Evolutionary conservation across 2,888 invertebrate species (phyloP), one percentile per base, ranked within the genome.

Genomic region (Diachrysia chrysitis): DNA sequence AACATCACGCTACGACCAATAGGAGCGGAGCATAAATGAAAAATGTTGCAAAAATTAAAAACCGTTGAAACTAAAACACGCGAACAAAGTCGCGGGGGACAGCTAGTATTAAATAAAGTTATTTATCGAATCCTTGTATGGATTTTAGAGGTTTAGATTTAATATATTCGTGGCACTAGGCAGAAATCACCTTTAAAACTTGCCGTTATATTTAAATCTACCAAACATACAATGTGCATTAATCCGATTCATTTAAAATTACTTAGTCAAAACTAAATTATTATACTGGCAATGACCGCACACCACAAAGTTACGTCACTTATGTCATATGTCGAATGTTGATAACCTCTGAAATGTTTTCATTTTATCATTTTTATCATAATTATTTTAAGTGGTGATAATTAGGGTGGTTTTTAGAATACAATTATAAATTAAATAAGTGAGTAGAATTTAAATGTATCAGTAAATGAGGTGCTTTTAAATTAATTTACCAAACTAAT

Each of bases 291-390:
- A 72, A 63, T 63, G 32, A 63, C 37, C 21, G 10, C 65, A 10
- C 10, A 29, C 1, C 19, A 16, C 64, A 63, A 64, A 63, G 76
- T 79, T 79, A 81, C 79, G 79, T 81, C 79, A 79, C 71, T 53
- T 73, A 67, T 75, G 73, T 69, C 68, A 73, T 69, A 60, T 42
- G 66, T 71, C 61, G 62, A 74, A 70, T 48, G 17, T 63, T 64
- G 69, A 78, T 91, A 91, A 91, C 91, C 91, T 90, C 90, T 90
- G 79, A 84, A 84, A 85, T 86, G 82, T 87, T 86, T 86, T 83
- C 75, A 64, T 78, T 78, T 74, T 81, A 78, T 70, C 64, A 59
- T 78, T 83, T 82, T 57, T 66, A 74, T 60, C 64, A 21, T 65
- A 65, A 72, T 66, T 72, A 73, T 73, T 77, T 71, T 64, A 65